Percentiles rank a stretch among this genome's conserved stretches.
phyloP scores from a whole-genome alignment of 2,888 invertebrate genomes.

The Barypeithes pellucidus region DNA sequence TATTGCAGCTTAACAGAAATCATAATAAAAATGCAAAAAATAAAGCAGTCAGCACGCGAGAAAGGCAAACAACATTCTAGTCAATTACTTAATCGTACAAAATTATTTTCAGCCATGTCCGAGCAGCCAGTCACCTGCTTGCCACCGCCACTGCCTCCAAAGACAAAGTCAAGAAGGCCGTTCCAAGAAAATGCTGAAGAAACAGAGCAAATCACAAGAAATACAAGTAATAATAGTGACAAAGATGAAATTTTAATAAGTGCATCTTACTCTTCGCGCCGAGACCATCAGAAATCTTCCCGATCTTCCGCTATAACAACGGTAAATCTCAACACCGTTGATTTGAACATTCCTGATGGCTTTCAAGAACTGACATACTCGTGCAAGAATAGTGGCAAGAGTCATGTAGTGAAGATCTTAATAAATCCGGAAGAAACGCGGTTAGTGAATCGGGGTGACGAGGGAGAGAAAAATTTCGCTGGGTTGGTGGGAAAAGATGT shows the following conservation, averaged over 20 bases:
- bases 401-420: constrained; percentile 81
- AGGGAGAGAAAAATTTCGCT: constrained; percentile 7
- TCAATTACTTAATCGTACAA: constrained; percentile 48
- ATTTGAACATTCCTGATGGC: constrained; percentile 59
- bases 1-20: constrained; percentile 17
- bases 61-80: constrained; percentile 54
- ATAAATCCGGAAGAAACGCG: constrained; percentile 75
- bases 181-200: constrained; percentile 32
- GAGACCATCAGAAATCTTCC: constrained; percentile 36
- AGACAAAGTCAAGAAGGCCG: constrained; percentile 66
- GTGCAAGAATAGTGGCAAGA: constrained; percentile 65
- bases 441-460: constrained; percentile 30
- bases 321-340: constrained; percentile 60
- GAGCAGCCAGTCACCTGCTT: constrained; percentile 73
- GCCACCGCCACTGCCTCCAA: constrained; percentile 75
- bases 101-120: constrained; percentile 68
- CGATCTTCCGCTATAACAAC: constrained; percentile 58
- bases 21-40: constrained; percentile 32
- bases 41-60: constrained; percentile 33
- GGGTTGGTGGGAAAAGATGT: constrained; percentile 23
- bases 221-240: constrained; percentile 21
- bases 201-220: constrained; percentile 26
- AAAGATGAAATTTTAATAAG: constrained; percentile 44
- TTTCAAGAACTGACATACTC: constrained; percentile 49
- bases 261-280: constrained; percentile 41